These are phyloP conservation scores for Chironomus tentans DNA, from an alignment of 2,888 invertebrate species.

Conservation along the genomic window DNA sequence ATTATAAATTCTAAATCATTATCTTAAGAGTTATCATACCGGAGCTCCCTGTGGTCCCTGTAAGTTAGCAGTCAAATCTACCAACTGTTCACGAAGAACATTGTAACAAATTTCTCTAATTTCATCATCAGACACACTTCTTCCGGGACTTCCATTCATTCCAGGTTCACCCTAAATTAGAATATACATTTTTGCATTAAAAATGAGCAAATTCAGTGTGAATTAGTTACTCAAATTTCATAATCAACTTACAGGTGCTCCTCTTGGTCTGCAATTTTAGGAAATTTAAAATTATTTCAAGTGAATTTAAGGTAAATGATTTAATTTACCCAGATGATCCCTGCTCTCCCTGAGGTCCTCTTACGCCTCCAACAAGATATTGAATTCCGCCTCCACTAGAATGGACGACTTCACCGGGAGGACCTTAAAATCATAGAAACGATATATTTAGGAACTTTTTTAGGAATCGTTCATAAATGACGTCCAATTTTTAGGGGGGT, in stretches of 20 bases:
- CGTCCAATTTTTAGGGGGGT: no score
- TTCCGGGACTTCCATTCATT: constrained; percentile 15
- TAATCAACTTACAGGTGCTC: constrained; percentile 34
- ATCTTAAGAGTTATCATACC: background rate
- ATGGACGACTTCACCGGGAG: background rate
- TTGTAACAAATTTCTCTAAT: constrained; percentile 72
- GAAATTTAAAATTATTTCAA: no score
- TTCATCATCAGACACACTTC: constrained; percentile 58
- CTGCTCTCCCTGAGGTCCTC: background rate
- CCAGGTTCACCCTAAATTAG: background rate
- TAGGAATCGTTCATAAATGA: no score
- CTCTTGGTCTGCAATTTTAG: constrained; percentile 37
- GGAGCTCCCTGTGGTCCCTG: constrained; percentile 8
- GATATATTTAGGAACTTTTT: no score
- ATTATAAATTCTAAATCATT: no score
- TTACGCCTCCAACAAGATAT: background rate
- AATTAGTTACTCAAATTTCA: background rate
- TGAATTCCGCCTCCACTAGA: background rate
- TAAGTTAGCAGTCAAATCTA: constrained; percentile 14
- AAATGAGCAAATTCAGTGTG: no score
- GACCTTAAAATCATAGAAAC: background rate
- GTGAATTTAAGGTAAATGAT: no score
- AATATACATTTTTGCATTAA: background rate
- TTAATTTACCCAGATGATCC: background rate
- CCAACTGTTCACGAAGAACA: constrained; percentile 52